Base-by-base conservation (phyloP, 1,140 invertebrate genomes). In the Sarcophaga bullata region DNA sequence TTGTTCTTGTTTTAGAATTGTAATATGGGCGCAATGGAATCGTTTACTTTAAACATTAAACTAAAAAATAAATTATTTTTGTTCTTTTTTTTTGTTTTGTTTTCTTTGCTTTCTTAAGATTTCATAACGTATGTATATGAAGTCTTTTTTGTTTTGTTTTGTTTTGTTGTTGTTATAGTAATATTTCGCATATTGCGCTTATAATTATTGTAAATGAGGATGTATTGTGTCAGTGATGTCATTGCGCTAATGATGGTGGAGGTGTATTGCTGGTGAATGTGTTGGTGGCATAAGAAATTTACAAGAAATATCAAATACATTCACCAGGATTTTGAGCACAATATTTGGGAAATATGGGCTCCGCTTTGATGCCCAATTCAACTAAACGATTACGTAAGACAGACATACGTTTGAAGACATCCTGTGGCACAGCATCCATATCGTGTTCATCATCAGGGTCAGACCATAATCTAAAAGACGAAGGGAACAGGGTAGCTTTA, bases 271-370 rank as follows among this genome's bases (percentile, higher is more conserved):
- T 72, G 17, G 19, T 72, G 17, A 37, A 37, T 37, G 25, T 78
- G 48, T 54, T n/a, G 0, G 52, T 49, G 80, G 75, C 49, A n/a
- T 9, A 11, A 9, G 37, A 76, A 48, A 37, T 84, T 89, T 89
- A 89, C 82, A 87, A 81, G 83, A 86, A 87, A 85, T 87, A 89
- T 90, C 88, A 90, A 87, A 90, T 87, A 85, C 89, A 90, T 86
- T 90, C 89, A 80, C 88, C 89, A 58, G 87, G 93, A 89, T 95
- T 95, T 86, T 95, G 93, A 73, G 91, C 91, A 87, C 94, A 95
- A 92, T 94, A 94, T 83, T 93, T 91, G 2, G 94, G 94, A 91
- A 94, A 94, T 86, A 95, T 91, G 0, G 93, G 92, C 85, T 95
- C 94, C 0, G 93, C 92, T 76, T 92, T 91, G 9, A 95, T 85